phyloP scores from a whole-genome alignment of 2,113 vertebrate species.

The Gadus chalcogrammus region DNA sequence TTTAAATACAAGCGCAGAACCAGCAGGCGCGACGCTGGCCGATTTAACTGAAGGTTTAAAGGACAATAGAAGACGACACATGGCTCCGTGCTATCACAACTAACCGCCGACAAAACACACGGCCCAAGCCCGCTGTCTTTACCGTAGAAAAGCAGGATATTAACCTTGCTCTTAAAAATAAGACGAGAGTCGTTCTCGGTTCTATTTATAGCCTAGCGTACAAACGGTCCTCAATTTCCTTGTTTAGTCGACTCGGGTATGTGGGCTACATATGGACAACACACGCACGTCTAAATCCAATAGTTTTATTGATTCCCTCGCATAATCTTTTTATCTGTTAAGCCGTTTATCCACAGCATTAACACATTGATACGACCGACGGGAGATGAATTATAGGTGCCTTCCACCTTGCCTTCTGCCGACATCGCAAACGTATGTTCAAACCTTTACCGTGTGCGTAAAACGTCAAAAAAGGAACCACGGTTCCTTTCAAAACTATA shows the following conservation, averaged over 20 bases:
- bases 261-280: background rate
- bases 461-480: too few species aligned
- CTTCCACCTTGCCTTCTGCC: too few species aligned
- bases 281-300: slow-evolving; percentile 7
- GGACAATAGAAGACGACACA: slow-evolving; percentile 72
- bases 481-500: too few species aligned
- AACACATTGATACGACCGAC: background rate
- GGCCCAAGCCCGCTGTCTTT: background rate
- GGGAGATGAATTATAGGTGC: too few species aligned
- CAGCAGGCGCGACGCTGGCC: slow-evolving; percentile 50
- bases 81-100: slow-evolving; percentile 35
- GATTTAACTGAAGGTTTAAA: slow-evolving; percentile 56
- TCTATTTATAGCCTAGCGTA: slow-evolving; percentile 16
- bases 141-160: background rate
- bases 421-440: too few species aligned
- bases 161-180: background rate
- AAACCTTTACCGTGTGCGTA: too few species aligned
- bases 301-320: slow-evolving; percentile 49
- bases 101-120: background rate
- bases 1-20: slow-evolving; percentile 51
- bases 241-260: slow-evolving; percentile 22
- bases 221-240: slow-evolving; percentile 23
- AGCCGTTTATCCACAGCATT: slow-evolving; percentile 47
- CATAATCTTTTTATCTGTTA: slow-evolving; percentile 60
- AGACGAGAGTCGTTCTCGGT: slow-evolving; percentile 26